Conservation (phyloP, 2,113 vertebrate genomes). For the Macaca fascicularis region DNA sequence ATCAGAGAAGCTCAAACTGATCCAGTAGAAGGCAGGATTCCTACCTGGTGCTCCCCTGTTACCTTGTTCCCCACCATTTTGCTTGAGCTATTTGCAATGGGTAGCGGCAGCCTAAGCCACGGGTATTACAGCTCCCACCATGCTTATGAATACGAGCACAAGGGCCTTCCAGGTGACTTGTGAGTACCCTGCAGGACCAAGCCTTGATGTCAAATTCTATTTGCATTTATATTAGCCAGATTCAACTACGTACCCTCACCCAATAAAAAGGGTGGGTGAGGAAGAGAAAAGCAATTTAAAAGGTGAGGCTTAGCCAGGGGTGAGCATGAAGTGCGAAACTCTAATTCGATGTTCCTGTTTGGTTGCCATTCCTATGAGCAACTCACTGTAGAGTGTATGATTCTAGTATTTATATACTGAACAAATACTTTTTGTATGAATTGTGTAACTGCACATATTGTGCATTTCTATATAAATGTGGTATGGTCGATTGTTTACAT, state of each 20-base stretch:
- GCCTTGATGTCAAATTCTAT: background rate
- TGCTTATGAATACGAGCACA: no score
- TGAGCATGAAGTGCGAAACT: background rate
- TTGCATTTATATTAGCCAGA: background rate
- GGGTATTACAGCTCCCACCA: rapidly evolving
- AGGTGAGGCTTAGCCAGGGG: background rate
- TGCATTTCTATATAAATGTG: background rate
- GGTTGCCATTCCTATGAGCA: background rate
- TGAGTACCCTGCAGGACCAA: background rate
- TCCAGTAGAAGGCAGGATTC: background rate
- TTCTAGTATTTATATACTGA: background rate
- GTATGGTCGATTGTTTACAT: background rate
- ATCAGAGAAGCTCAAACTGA: no score
- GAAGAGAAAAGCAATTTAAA: background rate
- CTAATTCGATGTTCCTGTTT: background rate
- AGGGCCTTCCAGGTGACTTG: background rate
- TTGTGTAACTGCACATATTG: background rate
- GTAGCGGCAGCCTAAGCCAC: background rate
- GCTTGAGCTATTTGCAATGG: background rate
- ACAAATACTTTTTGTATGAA: background rate
- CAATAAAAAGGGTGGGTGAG: background rate
- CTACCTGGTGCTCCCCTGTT: no score
- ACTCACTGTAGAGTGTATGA: background rate
- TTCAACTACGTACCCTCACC: background rate
- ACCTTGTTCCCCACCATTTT: background rate